phyloP scores from a whole-genome alignment of 2,888 invertebrate genomes.

The Cabera pusaria region DNA sequence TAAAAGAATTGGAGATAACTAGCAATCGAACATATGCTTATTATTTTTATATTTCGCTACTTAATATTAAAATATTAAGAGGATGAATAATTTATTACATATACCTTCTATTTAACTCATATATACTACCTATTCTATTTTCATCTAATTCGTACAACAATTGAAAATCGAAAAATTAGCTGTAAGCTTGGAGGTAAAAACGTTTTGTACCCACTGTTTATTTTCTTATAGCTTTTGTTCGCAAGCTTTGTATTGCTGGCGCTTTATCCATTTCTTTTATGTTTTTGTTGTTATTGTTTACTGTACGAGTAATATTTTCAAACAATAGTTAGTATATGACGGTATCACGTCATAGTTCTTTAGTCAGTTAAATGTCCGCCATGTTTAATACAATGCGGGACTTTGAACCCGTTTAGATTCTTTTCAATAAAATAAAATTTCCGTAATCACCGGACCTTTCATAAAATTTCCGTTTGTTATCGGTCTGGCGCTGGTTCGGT shows the following conservation, averaged over 20 bases:
- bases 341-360: no score
- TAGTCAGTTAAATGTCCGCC: background rate
- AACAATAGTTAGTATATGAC: conserved; percentile 14
- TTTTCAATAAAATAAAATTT: conserved; percentile 4
- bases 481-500: conserved; percentile 1
- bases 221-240: conserved; percentile 52
- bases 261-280: conserved; percentile 54
- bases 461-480: conserved; percentile 10
- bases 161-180: conserved; percentile 4
- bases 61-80: no score
- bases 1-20: no score
- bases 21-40: no score
- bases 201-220: conserved; percentile 39
- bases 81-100: no score
- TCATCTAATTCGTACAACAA: no score
- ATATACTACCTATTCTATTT: no score
- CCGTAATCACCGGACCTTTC: background rate
- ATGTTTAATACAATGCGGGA: no score
- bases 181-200: conserved; percentile 37
- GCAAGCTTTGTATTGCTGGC: conserved; percentile 43
- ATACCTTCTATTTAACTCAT: no score
- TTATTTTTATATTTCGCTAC: no score
- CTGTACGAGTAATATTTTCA: conserved; percentile 41
- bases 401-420: no score
- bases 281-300: conserved; percentile 43